Base-by-base conservation (phyloP, 2,797 vertebrate species). In the Aphelocoma californica region DNA sequence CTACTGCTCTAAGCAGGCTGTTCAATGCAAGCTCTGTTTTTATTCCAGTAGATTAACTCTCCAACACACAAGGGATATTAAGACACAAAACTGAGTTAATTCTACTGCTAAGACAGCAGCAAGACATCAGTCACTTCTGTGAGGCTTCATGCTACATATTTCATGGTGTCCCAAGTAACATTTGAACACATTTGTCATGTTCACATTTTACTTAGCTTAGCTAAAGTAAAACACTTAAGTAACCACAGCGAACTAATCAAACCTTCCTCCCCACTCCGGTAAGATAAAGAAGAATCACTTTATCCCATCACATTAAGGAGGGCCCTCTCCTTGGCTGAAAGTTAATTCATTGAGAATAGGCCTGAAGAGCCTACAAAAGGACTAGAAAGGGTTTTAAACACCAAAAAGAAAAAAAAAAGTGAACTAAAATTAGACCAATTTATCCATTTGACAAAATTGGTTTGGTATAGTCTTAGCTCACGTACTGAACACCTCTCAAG, bases 21-120 rank as follows among this genome's bases (percentile, higher is more conserved):
- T 25, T 75, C 69, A 79, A 90, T 10, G 24, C 51, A 88, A 58
- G 48, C 48, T 61, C 77, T 81, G 82, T 10, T 93, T 95, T 97
- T 36, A 66, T 92, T 94, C 86, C 86, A 89, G 72, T 69, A 93
- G 79, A 87, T 91, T 93, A 95, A 93, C 79, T 81, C 80, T 69
- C 78, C 44, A 77, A 45, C 83, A 81, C 77, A 75, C 79, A n/a
- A 65, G 56, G 72, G 69, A 92, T 40, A 62, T 62, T 91, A 75
- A 90, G 48, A 88, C 42, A 88, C 29, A 88, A 78, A 92, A 53
- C 20, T 18, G 36, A 90, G 70, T 75, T 90, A 95, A 83, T 93
- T 86, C 73, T 51, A 16, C 2, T 32, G 81, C 60, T 83, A 61
- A 67, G 93, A 79, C 67, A 67, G 81, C 56, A 85, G 71, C 38